Base-by-base conservation (phyloP, 2,888 invertebrate species). In the Napeogenes inachia region DNA sequence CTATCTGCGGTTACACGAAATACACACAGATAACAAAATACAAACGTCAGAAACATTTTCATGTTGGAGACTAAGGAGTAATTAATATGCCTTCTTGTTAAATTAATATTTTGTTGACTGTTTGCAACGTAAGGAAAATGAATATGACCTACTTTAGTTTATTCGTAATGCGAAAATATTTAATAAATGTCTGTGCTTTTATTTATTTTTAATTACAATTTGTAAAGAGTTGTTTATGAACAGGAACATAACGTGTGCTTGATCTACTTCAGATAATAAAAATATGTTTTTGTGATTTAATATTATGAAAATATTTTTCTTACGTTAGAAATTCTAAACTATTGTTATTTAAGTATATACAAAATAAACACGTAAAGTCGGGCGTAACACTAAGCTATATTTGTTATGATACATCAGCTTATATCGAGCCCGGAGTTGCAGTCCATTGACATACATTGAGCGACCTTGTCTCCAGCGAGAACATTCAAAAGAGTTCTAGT, bases 381-480 rank as follows among this genome's bases (percentile, higher is more conserved):
- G 54, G 57, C 38, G 55, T 47, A 54, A 38, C 57, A 32, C 54
- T 63, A 67, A 68, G 64, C 66, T 61, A 45, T 13, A 45, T 59
- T 50, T 53, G 35, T 38, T 21, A 33, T 38, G 33, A 88, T 70
- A 73, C 76, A 82, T 88, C 87, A 89, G 84, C 88, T 89, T 75
- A 89, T 83, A 76, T 89, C 83, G 71, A 84, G 78, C 70, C 88
- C 89, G 72, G 87, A 84, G 79, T 78, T 83, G 77, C 90, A 90
- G 71, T 88, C 87, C 66, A 89, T 73, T 73, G 87, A 80, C 87
- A 89, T 88, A 77, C 90, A 90, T 78, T 86, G 78, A 42, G 90
- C 88, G 70, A 90, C 84, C 75, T 87, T 82, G 73, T 87, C 84
- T 69, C 87, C 87, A 21, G 88, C 84, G 72, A 90, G 80, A 70